phyloP scores from a whole-genome alignment of 2,888 invertebrate genomes.

The Onchidella celtica region DNA sequence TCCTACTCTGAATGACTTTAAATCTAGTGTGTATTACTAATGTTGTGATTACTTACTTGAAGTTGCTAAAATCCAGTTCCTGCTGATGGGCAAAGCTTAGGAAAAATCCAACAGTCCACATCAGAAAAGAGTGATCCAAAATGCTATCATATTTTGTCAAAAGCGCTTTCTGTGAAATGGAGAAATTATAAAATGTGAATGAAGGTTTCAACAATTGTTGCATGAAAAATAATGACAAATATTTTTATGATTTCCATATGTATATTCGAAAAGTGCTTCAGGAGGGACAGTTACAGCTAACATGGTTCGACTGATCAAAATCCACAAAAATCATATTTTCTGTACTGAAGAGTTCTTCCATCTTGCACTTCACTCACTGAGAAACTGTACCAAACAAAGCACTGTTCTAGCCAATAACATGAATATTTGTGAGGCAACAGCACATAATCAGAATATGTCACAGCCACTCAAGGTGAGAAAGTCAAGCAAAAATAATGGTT shows the following conservation, averaged over 20 bases:
- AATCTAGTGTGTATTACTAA: no score
- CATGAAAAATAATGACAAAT: neutral
- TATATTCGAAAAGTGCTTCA: neutral
- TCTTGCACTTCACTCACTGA: no score
- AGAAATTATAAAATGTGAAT: neutral
- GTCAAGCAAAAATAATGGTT: no score
- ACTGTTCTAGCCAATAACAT: no score
- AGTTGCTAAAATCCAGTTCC: slow-evolving; percentile 60
- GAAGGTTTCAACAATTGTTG: neutral
- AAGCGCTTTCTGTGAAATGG: slow-evolving; percentile 49
- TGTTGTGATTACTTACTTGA: slow-evolving; percentile 60
- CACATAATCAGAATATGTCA: no score
- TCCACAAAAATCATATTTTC: no score
- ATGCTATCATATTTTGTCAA: slow-evolving; percentile 52
- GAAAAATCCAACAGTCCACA: slow-evolving; percentile 69
- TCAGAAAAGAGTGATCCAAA: slow-evolving; percentile 65
- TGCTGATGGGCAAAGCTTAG: slow-evolving; percentile 66
- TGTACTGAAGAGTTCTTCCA: no score
- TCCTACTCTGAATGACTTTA: no score
- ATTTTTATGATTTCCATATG: neutral
- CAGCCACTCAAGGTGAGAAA: no score
- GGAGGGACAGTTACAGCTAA: neutral
- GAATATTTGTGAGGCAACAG: no score
- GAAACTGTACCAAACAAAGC: no score
- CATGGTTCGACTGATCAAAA: no score